A percentile compares a stretch with the other conserved stretches of the same genome.
Conservation (phyloP, 2,888 invertebrate genomes). For the Spisula solida region DNA sequence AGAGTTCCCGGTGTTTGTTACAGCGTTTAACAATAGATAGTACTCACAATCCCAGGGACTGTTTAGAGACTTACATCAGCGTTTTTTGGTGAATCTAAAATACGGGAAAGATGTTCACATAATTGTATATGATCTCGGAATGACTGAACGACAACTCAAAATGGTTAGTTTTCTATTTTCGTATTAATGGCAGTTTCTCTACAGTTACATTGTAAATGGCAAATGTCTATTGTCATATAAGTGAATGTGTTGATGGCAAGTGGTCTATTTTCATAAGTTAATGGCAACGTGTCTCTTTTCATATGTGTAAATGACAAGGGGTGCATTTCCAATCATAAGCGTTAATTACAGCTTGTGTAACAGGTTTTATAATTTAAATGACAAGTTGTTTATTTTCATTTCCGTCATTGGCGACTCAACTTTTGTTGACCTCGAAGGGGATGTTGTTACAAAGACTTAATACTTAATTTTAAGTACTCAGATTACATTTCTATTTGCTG, state of each 20-base stretch:
- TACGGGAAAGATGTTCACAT: conserved; percentile 2
- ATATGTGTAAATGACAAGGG: no score
- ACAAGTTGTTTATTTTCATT: no score
- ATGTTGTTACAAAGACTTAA: no score
- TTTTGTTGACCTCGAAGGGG: no score
- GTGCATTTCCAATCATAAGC: no score
- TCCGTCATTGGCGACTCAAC: no score
- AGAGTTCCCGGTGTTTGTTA: conserved; percentile 47
- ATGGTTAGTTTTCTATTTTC: conserved; percentile 8
- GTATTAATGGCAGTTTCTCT: background rate
- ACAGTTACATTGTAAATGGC: background rate
- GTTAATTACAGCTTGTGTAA: no score
- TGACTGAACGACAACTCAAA: conserved; percentile 28
- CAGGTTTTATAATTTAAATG: no score
- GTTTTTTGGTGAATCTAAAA: conserved; percentile 24
- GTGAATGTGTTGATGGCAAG: background rate
- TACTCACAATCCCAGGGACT: conserved; percentile 39
- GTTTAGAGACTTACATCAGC: conserved; percentile 28
- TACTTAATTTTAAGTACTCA: no score
- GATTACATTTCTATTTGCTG: no score
- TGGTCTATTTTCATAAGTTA: background rate
- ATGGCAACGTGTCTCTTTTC: no score
- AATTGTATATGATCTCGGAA: conserved; percentile 44
- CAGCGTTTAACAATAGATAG: conserved; percentile 30
- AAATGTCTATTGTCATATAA: background rate